Conservation (phyloP, 2,888 invertebrate genomes). For the Eustalomyia histrio region DNA sequence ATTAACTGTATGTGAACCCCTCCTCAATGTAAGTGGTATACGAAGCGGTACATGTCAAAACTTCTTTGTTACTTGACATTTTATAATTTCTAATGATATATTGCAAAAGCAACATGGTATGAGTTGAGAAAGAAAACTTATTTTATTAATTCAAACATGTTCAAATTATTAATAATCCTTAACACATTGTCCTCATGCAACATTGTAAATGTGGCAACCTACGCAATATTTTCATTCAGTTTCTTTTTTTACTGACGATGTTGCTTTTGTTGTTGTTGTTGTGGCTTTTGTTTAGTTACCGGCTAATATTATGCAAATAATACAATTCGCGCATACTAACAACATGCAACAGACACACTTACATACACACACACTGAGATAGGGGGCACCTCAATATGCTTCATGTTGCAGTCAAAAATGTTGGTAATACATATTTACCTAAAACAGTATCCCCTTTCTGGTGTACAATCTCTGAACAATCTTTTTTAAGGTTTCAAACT, state of each 20-base stretch:
- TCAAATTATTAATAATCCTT: slow-evolving; percentile 63
- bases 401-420: neutral
- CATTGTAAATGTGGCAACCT: slow-evolving; percentile 46
- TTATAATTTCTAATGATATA: slow-evolving; percentile 24
- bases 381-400: slow-evolving; percentile 18
- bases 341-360: slow-evolving; percentile 1
- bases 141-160: slow-evolving; percentile 39
- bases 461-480: slow-evolving; percentile 48
- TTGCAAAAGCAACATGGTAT: neutral
- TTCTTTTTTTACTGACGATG: neutral
- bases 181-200: slow-evolving; percentile 51
- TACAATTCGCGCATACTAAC: slow-evolving; percentile 19
- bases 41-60: too few relatives aligned
- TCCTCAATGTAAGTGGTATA: too few relatives aligned
- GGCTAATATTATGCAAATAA: slow-evolving; percentile 63
- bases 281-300: slow-evolving; percentile 46
- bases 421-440: slow-evolving; percentile 19
- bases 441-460: slow-evolving; percentile 4
- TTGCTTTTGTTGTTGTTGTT: neutral
- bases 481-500: slow-evolving; percentile 6
- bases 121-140: slow-evolving; percentile 4
- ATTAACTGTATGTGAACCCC: too few relatives aligned
- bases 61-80: too few relatives aligned
- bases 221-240: slow-evolving; percentile 47
- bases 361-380: slow-evolving; percentile 3